phyloP scores from a whole-genome alignment of 1,140 invertebrate species.

The Magallana angulata region DNA sequence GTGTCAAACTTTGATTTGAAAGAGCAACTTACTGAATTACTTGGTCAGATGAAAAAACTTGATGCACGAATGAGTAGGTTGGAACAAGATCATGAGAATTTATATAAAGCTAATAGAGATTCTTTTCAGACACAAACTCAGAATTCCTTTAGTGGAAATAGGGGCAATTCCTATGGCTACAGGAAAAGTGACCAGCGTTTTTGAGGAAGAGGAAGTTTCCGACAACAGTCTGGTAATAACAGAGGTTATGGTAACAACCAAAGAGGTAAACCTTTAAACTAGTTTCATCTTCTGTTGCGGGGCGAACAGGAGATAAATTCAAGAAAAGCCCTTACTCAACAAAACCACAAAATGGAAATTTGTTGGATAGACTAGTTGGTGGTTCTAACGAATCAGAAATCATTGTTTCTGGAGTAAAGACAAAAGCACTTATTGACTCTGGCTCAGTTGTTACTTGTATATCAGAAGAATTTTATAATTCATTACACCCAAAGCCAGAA shows the following conservation, averaged over 20 bases:
- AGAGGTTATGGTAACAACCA: not conserved
- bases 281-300: not conserved
- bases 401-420: conserved; percentile 5
- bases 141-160: too few species aligned
- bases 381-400: conserved; percentile 15
- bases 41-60: not conserved
- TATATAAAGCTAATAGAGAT: not conserved
- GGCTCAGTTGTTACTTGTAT: conserved; percentile 43
- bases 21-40: not conserved
- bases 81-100: not conserved
- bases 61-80: not conserved
- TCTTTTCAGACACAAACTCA: not conserved
- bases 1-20: too few species aligned
- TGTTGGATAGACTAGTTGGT: not conserved
- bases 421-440: conserved; percentile 38
- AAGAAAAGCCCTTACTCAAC: not conserved
- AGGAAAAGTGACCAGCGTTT: too few species aligned
- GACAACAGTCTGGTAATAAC: not conserved
- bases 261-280: conserved; percentile 20
- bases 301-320: not conserved
- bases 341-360: not conserved
- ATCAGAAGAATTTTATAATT: conserved; percentile 2
- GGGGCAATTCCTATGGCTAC: too few species aligned
- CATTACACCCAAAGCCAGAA: not conserved
- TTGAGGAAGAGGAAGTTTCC: not conserved